These are phyloP conservation scores for Malurus elegans DNA, from an alignment of 2,113 vertebrate species.

Conservation along the genomic window DNA sequence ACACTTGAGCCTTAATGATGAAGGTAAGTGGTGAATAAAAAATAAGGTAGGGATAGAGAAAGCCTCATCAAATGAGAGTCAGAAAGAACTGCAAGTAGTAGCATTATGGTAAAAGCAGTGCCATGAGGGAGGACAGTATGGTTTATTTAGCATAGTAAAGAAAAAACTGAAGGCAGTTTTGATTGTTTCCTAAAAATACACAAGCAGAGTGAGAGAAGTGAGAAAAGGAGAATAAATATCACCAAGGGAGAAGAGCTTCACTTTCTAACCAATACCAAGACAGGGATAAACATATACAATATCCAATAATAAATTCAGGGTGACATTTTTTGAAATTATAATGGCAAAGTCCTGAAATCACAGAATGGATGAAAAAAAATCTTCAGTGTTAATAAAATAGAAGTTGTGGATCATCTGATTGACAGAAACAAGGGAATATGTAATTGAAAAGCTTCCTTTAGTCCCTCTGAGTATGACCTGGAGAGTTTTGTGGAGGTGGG, in stretches of 20 bases:
- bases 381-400: neutral
- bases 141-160: neutral
- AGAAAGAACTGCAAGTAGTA: neutral
- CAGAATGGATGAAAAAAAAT: neutral
- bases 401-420: neutral
- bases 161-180: neutral
- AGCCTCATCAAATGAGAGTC: neutral
- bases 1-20: neutral
- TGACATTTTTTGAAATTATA: neutral
- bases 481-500: neutral
- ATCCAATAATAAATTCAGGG: neutral
- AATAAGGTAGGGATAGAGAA: neutral
- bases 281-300: neutral
- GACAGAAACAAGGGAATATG: neutral
- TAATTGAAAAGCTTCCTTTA: neutral
- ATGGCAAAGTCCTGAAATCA: neutral
- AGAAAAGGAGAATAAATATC: constrained; percentile 26
- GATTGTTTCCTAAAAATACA: constrained; percentile 37
- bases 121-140: neutral
- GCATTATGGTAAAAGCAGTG: neutral
- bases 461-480: neutral
- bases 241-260: neutral
- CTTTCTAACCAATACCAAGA: neutral
- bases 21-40: neutral
- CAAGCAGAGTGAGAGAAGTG: neutral